Base-by-base conservation (phyloP, 2,113 vertebrate species). In the Labrus mixtus region DNA sequence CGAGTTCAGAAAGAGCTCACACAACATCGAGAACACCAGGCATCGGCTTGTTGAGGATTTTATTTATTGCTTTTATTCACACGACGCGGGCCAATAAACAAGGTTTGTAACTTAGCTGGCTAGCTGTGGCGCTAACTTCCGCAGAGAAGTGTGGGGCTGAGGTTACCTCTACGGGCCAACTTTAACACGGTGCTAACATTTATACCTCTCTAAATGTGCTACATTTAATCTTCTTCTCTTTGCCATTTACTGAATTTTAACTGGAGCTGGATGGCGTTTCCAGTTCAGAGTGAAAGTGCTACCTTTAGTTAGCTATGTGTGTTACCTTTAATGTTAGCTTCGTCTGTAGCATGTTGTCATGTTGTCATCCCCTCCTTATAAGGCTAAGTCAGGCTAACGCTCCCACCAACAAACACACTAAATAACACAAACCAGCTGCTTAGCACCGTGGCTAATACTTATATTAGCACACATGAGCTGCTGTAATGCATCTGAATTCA, bases 61-160 rank as follows among this genome's bases (percentile, higher is more conserved):
- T 95, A 94, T 95, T 95, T 94, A 94, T 95, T 94, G 91, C 91
- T 92, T 91, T 93, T 86, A 92, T 94, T 82, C 93, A 95, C 78
- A 62, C 89, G 85, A 80, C 92, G 82, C 87, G 92, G 76, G 93
- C 93, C 68, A 93, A 93, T 83, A 93, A 95, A 88, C 92, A 95
- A 95, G 94, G 94, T 95, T 86, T 80, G 93, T 92, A 86, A 87
- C 66, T 85, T 75, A 75, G 77, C 73, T 68, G 51, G 41, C 74
- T 57, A 87, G 88, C 85, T 57, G 3, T 57, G 3, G 53, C 60
- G 85, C 88, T 91, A 87, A 86, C 90, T 88, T 87, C 84, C 84
- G 80, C 41, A 78, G 80, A 74, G n/a, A 62, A 79, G 77, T 84
- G 58, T 45, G 46, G 39, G 54, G 54, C 51, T 29, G 51, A 51